Percentiles rank a stretch among this genome's conserved stretches.
Evolutionary conservation across 2,888 invertebrate species (phyloP).

Genomic region (Iselma pallidipennis): DNA sequence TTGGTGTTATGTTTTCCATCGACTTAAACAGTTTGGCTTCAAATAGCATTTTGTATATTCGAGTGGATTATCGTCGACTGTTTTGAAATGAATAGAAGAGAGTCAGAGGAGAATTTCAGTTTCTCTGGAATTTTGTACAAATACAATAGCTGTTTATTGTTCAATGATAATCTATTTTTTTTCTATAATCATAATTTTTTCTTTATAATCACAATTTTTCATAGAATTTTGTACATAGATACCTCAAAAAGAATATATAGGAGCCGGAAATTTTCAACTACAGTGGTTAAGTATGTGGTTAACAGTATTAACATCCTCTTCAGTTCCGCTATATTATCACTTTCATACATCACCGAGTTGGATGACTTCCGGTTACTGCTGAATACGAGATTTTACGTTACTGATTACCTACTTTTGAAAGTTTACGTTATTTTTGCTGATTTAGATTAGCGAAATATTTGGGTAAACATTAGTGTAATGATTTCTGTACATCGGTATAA

Average conservation of each 20-base stretch:
- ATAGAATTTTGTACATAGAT: too few relatives aligned
- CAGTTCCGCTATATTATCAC: background rate
- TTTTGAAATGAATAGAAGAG: background rate
- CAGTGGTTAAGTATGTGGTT: background rate
- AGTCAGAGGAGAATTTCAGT: too few relatives aligned
- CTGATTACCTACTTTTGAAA: background rate
- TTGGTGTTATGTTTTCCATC: conserved; percentile 31
- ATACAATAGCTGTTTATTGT: background rate
- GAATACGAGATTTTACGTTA: background rate
- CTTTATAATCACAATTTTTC: too few relatives aligned
- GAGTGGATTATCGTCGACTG: background rate
- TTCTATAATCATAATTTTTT: too few relatives aligned
- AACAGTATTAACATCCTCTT: background rate
- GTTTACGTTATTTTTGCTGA: background rate
- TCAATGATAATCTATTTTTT: background rate
- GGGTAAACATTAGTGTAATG: too few relatives aligned
- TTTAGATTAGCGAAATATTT: background rate
- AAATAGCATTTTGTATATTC: conserved; percentile 3
- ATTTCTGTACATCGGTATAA: too few relatives aligned
- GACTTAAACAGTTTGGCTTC: background rate
- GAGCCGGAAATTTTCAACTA: background rate
- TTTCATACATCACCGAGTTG: background rate
- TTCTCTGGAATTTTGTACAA: too few relatives aligned
- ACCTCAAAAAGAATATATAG: too few relatives aligned
- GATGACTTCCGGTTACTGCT: background rate